Evolutionary conservation across 2,888 invertebrate species (phyloP), one percentile per base, ranked within the genome.

Genomic region (Euzetes globulus): DNA sequence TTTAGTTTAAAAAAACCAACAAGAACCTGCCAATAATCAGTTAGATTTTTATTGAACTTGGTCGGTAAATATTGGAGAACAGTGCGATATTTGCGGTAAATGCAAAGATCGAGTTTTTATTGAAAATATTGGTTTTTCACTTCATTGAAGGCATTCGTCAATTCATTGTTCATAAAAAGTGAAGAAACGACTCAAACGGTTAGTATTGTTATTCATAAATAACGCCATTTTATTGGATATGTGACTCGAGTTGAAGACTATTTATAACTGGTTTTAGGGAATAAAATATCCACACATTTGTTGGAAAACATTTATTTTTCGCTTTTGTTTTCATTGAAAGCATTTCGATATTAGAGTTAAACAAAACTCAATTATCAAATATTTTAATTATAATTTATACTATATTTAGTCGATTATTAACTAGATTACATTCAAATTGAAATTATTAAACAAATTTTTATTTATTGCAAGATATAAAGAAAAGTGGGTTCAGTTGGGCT

Each of bases 101-200:
- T n/a, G n/a, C n/a, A n/a, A n/a, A n/a, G n/a, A n/a, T n/a, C n/a
- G n/a, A n/a, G n/a, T n/a, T n/a, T 33, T 33, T 33, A 33, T 6
- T 33, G 33, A 33, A 33, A 33, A 33, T 33, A 33, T 33, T 33
- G 33, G 33, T 9, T 33, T 9, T 33, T 6, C 33, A 33, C 9
- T 47, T 2, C 1, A 19, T 52, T 52, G 19, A 19, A 19, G 3
- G 19, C 22, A 19, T 52, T 3, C 47, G n/a, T 55, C 25, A 55
- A 55, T 19, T 55, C 55, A 55, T 55, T 55, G 55, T 55, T 55
- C 55, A 55, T 19, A n/a, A 52, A 19, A 52, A 52, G 52, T 52
- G 52, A 9, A 52, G 19, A 19, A n/a, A 52, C 6, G 11, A 25
- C n/a, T 19, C 25, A 11, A 55, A 25, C 25, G 55, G 55, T 55